These are phyloP conservation scores for Leptopilina boulardi DNA, from an alignment of 1,140 invertebrate genomes.

Conservation along the genomic window DNA sequence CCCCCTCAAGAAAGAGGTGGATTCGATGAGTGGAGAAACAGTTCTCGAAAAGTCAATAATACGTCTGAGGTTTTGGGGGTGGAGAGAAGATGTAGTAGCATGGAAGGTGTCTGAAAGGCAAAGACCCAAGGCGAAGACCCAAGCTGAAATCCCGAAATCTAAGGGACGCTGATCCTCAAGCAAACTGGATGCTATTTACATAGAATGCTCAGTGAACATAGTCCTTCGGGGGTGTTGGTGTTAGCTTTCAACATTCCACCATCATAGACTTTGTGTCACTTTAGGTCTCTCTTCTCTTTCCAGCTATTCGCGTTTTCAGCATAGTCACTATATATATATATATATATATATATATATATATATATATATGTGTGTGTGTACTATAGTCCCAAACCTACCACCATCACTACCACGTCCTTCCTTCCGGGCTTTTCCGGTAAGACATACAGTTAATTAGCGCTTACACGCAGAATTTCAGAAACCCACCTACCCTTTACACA, in stretches of 20 bases:
- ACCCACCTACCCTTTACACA: slow-evolving; percentile 46
- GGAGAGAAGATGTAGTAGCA: slow-evolving; percentile 11
- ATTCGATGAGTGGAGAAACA: slow-evolving; percentile 25
- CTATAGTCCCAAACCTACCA: neutral
- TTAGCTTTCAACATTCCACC: slow-evolving; percentile 46
- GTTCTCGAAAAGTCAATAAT: slow-evolving; percentile 29
- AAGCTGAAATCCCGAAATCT: slow-evolving; percentile 47
- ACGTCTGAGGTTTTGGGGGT: slow-evolving; percentile 12
- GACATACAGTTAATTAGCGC: slow-evolving; percentile 55
- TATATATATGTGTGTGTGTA: too few species aligned
- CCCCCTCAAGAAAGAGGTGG: slow-evolving; percentile 2
- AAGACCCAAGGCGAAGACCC: slow-evolving; percentile 48
- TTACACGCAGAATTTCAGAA: slow-evolving; percentile 38
- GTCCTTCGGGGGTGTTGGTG: slow-evolving; percentile 40
- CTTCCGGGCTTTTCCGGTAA: slow-evolving; percentile 37
- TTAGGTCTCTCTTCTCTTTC: slow-evolving; percentile 31
- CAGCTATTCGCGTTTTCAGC: slow-evolving; percentile 1
- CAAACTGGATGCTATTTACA: slow-evolving; percentile 63
- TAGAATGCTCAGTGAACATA: slow-evolving; percentile 49
- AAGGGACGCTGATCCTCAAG: slow-evolving; percentile 53
- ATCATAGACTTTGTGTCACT: slow-evolving; percentile 34
- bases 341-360: too few species aligned
- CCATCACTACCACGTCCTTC: slow-evolving; percentile 9
- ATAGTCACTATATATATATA: neutral
- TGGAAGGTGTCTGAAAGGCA: slow-evolving; percentile 36